Base-by-base conservation (phyloP, 1,140 invertebrate species). In the Callitettix versicolor region DNA sequence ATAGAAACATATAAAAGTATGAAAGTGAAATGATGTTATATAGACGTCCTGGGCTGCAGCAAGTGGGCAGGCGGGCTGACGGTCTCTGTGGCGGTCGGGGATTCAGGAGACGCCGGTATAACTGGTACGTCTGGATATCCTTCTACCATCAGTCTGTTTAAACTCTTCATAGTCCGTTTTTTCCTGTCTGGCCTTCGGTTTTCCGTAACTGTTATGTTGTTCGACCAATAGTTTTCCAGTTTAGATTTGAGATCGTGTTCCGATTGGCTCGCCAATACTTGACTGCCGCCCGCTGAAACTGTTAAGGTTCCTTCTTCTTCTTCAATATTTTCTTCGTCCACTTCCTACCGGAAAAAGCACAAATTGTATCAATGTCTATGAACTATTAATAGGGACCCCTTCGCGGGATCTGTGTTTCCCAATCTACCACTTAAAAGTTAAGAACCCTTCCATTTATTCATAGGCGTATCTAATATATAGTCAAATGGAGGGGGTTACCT, bases 311-410 rank as follows among this genome's bases (percentile, higher is more conserved):
- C 46, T n/a, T 49, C 46, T 30, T 49, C 46, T n/a, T 49, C 46
- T 34, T 49, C 46, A 5, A 49, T 17, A 26, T 49, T 49, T n/a
- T 49, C 46, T 18, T 49, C 46, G 30, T 49, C 46, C 14, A 49
- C 46, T 49, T 49, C 46, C 46, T 49, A 4, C 9, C 11, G 26
- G 5, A 3, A 41, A 20, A 41, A 4, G 3, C 5, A 41, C 18
- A 41, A 41, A 3, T 41, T 5, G n/a, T 41, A 4, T 41, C 3
- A 4, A 41, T 41, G 14, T 14, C 3, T 3, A 3, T 41, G 3
- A 4, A 41, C 3, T 9, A 36, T 9, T 9, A n/a, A 36, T 9
- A n/a, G 34, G 9, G 34, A n/a, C n/a, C 34, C 9, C 9, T 36
- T 9, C 9, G 9, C n/a, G 34, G 9, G 9, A 9, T 9, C 9